These are phyloP conservation scores for Nymphalis urticae DNA, from an alignment of 2,888 invertebrate genomes.

Conservation along the genomic window DNA sequence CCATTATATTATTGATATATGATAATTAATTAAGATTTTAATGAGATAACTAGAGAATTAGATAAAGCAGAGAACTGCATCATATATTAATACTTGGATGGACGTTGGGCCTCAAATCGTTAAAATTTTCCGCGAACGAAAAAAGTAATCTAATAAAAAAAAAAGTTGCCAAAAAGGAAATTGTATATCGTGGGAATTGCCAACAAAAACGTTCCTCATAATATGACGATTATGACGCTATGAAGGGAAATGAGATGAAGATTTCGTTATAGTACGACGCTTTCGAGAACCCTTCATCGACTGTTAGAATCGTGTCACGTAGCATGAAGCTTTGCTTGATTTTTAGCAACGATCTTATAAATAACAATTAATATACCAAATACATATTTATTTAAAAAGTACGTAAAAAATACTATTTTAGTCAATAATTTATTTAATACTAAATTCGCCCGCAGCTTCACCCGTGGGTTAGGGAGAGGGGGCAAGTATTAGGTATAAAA, in stretches of 20 bases:
- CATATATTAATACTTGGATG: neutral
- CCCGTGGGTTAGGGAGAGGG: too few species aligned
- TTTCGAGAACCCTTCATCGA: neutral
- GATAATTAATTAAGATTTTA: too few species aligned
- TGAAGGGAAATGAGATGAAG: conserved; percentile 42
- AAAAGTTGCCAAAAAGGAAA: conserved; percentile 54
- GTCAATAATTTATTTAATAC: too few species aligned
- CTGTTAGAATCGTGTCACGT: neutral
- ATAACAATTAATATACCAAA: too few species aligned
- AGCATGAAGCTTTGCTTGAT: neutral
- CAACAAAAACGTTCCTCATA: conserved; percentile 50
- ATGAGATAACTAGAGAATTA: too few species aligned
- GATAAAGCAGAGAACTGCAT: neutral
- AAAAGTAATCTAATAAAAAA: conserved; percentile 46
- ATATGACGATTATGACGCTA: conserved; percentile 50
- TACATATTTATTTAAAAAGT: too few species aligned
- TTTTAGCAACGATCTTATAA: neutral
- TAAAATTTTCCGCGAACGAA: conserved; percentile 19
- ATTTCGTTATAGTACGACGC: conserved; percentile 37
- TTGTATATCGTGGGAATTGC: conserved; percentile 50
- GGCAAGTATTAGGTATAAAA: too few species aligned
- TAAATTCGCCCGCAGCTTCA: too few species aligned
- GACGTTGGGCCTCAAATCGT: neutral
- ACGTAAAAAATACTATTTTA: too few species aligned
- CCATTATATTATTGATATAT: too few species aligned